Conservation (phyloP, 2,888 invertebrate species). For the Lasioglossum lativentre region DNA sequence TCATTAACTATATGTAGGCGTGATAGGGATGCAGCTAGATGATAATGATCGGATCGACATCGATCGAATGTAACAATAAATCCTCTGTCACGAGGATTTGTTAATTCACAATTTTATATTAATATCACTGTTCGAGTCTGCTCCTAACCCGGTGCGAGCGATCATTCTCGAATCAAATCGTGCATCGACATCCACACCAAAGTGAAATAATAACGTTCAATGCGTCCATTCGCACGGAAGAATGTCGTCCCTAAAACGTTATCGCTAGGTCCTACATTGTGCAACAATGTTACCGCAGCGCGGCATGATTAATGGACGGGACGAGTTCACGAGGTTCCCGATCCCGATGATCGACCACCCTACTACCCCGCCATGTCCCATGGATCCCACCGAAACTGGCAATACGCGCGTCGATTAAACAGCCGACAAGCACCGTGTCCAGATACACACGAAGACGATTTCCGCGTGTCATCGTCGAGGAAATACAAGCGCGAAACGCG, state of each 20-base stretch:
- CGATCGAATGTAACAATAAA: too few species aligned
- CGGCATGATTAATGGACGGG: constrained; percentile 55
- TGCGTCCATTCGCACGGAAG: constrained; percentile 8
- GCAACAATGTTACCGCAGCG: constrained; percentile 22
- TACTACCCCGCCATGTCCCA: constrained; percentile 9
- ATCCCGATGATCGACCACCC: constrained; percentile 42
- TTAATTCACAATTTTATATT: neutral
- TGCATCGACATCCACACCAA: neutral
- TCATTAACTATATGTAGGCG: too few species aligned
- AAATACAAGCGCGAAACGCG: constrained; percentile 11
- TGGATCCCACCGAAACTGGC: constrained; percentile 48
- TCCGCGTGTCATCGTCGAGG: constrained; percentile 45
- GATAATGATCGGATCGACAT: too few species aligned
- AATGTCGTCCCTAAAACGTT: constrained; percentile 21
- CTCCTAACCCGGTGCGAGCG: too few species aligned
- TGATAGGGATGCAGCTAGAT: too few species aligned
- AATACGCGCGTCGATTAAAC: constrained; percentile 53
- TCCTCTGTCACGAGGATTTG: too few species aligned
- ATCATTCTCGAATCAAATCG: neutral
- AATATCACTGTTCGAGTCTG: neutral
- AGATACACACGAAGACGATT: constrained; percentile 31
- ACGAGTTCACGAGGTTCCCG: constrained; percentile 47
- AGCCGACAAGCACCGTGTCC: constrained; percentile 18
- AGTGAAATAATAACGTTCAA: neutral
- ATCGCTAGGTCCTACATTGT: constrained; percentile 1